Evolutionary conservation across 2,113 vertebrate genomes (phyloP).

Genomic region (Chinchilla lanigera): DNA sequence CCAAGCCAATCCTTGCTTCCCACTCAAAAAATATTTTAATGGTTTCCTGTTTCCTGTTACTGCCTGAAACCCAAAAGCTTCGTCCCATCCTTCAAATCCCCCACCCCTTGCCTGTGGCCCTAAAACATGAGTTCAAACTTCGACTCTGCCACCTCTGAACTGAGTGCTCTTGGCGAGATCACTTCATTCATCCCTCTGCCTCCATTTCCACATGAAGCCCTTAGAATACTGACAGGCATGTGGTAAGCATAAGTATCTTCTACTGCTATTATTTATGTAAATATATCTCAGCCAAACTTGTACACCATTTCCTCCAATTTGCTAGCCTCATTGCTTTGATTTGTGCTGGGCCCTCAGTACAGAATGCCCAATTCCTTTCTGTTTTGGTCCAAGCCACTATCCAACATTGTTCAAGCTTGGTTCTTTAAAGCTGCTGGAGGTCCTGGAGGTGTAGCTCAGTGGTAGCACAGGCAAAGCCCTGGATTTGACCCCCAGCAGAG

Average conservation of each 20-base stretch:
- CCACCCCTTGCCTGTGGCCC: background rate
- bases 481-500: background rate
- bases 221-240: background rate
- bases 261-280: background rate
- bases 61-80: constrained; percentile 60
- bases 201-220: background rate
- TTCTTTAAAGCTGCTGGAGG: background rate
- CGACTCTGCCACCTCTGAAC: constrained; percentile 7
- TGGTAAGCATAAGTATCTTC: background rate
- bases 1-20: constrained; percentile 65
- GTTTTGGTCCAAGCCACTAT: background rate
- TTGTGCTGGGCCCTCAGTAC: background rate
- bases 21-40: constrained; percentile 77
- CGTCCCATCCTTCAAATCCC: constrained; percentile 4
- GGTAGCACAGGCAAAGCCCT: background rate
- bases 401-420: background rate
- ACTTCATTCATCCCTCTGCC: background rate
- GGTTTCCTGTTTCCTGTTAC: constrained; percentile 75
- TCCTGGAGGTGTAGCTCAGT: background rate
- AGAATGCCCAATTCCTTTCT: background rate
- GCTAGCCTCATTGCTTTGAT: background rate
- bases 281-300: background rate
- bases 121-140: constrained; percentile 49
- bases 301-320: background rate
- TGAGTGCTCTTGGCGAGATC: background rate